phyloP scores from a whole-genome alignment of 1,140 invertebrate species.

The Sycophila sp. region DNA sequence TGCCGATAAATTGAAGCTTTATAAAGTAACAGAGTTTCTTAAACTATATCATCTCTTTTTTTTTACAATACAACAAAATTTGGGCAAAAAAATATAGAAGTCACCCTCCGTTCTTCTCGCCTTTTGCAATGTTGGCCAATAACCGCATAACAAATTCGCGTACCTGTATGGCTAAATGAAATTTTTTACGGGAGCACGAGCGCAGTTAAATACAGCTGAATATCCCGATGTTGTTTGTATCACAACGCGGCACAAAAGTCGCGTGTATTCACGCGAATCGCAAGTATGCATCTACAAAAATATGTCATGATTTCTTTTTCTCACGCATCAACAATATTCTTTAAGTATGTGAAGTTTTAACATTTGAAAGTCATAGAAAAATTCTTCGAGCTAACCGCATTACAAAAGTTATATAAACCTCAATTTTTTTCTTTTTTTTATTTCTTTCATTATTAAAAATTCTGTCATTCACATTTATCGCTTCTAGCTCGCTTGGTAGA shows the following conservation, averaged over 20 bases:
- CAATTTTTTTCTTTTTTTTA: conserved; percentile 39
- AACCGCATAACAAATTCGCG: background rate
- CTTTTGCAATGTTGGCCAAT: background rate
- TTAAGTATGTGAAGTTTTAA: conserved; percentile 41
- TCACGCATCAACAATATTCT: conserved; percentile 43
- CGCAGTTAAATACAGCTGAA: background rate
- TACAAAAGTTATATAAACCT: conserved; percentile 42
- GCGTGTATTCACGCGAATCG: background rate
- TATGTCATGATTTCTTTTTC: conserved; percentile 42
- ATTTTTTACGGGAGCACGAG: background rate
- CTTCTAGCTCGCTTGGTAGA: conserved; percentile 12
- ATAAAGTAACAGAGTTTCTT: conserved; percentile 16
- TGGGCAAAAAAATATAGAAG: conserved; percentile 15
- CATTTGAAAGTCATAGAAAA: conserved; percentile 43
- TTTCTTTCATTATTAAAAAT: conserved; percentile 28
- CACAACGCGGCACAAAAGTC: conserved; percentile 20
- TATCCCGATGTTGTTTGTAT: background rate
- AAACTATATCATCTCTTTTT: conserved; percentile 20
- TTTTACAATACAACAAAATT: conserved; percentile 30
- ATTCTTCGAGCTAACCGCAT: conserved; percentile 22
- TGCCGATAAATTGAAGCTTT: conserved; percentile 6
- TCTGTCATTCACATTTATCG: conserved; percentile 5
- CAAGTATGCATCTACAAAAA: conserved; percentile 44
- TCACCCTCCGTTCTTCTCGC: background rate
- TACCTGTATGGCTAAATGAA: background rate